phyloP scores from a whole-genome alignment of 2,797 vertebrate species.

The Toxotes lorentzi region DNA sequence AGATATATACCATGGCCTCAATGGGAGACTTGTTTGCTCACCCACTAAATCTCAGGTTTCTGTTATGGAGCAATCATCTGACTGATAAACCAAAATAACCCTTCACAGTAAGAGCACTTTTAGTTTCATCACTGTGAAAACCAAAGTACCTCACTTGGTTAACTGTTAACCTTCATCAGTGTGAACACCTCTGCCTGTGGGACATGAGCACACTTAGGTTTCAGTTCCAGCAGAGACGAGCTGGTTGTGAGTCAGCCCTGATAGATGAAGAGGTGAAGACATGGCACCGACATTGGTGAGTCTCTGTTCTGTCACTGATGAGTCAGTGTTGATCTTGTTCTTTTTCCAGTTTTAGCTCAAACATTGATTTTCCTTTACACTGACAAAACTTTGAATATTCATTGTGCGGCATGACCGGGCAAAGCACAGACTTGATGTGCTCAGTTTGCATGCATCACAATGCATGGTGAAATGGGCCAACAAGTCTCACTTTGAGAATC shows the following conservation, averaged over 20 bases:
- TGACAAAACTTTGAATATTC: background rate
- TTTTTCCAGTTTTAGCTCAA: background rate
- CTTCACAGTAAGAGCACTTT: too few species aligned
- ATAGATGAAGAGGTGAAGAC: slow-evolving; percentile 2
- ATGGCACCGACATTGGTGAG: slow-evolving; percentile 35
- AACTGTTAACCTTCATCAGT: rapidly evolving
- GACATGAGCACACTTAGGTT: background rate
- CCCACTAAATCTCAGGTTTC: too few species aligned
- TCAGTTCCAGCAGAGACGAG: background rate
- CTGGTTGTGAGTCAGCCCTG: rapidly evolving
- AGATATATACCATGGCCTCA: too few species aligned
- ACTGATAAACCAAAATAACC: too few species aligned
- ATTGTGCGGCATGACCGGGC: background rate
- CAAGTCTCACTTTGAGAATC: background rate
- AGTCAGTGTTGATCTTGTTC: background rate
- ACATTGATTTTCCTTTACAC: background rate
- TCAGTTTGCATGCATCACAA: background rate
- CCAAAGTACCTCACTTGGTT: too few species aligned
- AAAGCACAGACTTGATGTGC: background rate
- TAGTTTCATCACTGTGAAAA: too few species aligned
- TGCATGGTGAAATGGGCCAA: background rate
- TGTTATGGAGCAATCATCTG: too few species aligned
- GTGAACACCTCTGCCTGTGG: background rate
- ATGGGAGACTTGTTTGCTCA: too few species aligned
- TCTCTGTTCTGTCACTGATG: background rate